phyloP scores from a whole-genome alignment of 2,797 vertebrate species.

The Vipera ursinii region DNA sequence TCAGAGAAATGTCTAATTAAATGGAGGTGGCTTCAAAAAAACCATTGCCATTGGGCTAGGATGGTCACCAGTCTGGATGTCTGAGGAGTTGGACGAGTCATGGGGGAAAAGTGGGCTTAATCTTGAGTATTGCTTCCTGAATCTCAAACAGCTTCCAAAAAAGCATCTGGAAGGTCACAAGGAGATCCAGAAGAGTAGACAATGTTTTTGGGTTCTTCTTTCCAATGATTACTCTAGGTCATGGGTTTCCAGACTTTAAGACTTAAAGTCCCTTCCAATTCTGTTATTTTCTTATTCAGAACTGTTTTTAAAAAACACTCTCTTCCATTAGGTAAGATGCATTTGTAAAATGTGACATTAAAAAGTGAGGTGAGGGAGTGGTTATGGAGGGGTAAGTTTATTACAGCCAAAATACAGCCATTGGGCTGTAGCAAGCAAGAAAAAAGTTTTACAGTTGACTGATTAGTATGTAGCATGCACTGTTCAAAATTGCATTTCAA shows the following conservation, averaged over 20 bases:
- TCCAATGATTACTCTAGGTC: neutral
- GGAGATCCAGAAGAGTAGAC: neutral
- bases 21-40: neutral
- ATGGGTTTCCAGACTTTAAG: neutral
- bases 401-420: neutral
- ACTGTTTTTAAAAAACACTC: neutral
- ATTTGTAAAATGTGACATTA: neutral
- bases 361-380: no score
- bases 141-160: neutral
- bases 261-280: neutral
- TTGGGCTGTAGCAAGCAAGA: neutral
- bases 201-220: neutral
- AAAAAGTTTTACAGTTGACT: neutral
- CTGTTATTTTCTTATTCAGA: neutral
- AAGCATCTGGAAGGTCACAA: neutral
- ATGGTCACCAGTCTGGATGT: neutral
- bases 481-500: neutral
- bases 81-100: neutral
- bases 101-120: neutral
- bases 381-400: no score
- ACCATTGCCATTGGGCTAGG: neutral
- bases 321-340: neutral
- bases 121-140: neutral
- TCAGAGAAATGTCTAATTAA: neutral
- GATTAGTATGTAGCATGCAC: neutral